Base-by-base conservation (phyloP, 2,113 vertebrate genomes). In the Smithornis capensis region DNA sequence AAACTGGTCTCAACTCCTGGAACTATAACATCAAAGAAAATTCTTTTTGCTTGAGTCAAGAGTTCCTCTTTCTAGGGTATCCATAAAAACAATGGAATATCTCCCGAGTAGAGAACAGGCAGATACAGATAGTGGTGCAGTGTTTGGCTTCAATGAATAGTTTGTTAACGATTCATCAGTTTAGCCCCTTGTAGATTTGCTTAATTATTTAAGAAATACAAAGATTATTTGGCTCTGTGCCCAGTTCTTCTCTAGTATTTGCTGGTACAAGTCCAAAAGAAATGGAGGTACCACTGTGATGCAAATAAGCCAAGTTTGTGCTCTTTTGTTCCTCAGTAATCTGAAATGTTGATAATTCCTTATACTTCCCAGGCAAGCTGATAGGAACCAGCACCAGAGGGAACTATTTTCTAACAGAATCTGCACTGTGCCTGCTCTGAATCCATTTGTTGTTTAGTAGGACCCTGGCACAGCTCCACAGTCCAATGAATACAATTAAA, bases 401-500 rank as follows among this genome's bases (percentile, higher is more conserved):
- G 76, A 93, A 78, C 59, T 52, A 13, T 86, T 94, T 93, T 77
- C 76, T 67, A 74, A 33, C 68, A 86, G 90, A 80, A 83, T 18
- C 88, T 70, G 50, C 59, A 45, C n/a, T 38, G 65, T 92, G 74
- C 65, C 65, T 89, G 69, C 84, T 83, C 90, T 77, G 76, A 95
- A 94, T 69, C 85, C 90, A 92, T 96, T 95, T 90, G 79, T 31
- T 89, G 37, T 88, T 81, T 94, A 68, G 89, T 35, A 77, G 73
- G 85, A 92, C 82, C 84, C 85, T 95, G 93, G 88, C 92, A 93
- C 52, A 71, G 68, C 64, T 89, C 92, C 93, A 70, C 69, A 86
- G 73, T 7, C 60, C 88, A 83, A 80, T 4, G 28, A 91, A 88
- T 28, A 7, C 16, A 44, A 93, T 89, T 87, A 84, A 93, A 95